A percentile compares a stretch with the other conserved stretches of the same genome.
Evolutionary conservation across 2,113 vertebrate species (phyloP).

Genomic region (Parus major): DNA sequence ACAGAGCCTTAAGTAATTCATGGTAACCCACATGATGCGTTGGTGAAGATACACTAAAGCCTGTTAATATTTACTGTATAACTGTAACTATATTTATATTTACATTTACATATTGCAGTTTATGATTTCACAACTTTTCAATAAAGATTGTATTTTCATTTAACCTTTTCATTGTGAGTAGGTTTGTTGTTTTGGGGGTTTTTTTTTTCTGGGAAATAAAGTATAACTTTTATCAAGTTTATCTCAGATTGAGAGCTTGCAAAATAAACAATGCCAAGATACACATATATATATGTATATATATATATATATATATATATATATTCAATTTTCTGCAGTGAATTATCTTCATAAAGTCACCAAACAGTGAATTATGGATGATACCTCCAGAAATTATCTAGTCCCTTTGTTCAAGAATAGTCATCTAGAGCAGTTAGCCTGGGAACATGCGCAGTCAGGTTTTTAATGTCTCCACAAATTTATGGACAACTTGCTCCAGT

Average conservation of each 20-base stretch:
- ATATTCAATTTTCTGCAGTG: background rate
- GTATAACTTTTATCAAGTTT: background rate
- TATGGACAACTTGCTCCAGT: background rate
- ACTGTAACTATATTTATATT: background rate
- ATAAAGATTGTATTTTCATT: background rate
- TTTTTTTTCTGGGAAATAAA: background rate
- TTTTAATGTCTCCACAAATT: background rate
- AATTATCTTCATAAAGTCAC: background rate
- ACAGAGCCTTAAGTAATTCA: background rate
- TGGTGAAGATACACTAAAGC: background rate
- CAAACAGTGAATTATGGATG: background rate
- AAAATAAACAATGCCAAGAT: background rate
- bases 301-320: too few relatives aligned
- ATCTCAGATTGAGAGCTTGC: background rate
- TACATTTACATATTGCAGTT: background rate
- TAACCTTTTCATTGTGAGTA: background rate
- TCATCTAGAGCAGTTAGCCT: background rate
- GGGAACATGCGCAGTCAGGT: accelerated
- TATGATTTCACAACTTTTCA: background rate
- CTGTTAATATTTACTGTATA: background rate
- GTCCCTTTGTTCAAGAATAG: background rate
- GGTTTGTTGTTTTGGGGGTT: accelerated
- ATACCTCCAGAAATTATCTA: background rate
- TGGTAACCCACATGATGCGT: background rate
- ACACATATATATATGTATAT: too few relatives aligned